These are phyloP conservation scores for Cheilosia vernalis DNA, from an alignment of 2,888 invertebrate genomes.

Conservation along the genomic window DNA sequence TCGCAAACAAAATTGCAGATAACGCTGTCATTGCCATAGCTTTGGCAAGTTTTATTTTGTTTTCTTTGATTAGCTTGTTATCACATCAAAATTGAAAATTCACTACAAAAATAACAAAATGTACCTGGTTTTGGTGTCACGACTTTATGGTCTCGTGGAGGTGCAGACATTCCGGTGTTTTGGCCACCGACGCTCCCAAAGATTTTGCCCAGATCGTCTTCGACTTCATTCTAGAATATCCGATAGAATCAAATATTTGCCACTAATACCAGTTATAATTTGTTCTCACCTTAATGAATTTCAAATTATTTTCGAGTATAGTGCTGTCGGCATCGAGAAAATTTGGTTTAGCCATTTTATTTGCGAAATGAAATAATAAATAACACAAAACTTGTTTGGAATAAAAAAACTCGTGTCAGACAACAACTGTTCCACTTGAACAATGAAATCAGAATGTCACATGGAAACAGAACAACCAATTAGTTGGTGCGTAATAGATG, in stretches of 20 bases:
- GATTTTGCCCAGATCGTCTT: slow-evolving; percentile 86
- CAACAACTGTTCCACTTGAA: neutral
- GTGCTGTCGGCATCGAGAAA: slow-evolving; percentile 86
- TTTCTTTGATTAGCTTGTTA: no score
- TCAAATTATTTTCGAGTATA: slow-evolving; percentile 85
- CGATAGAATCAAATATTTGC: slow-evolving; percentile 12
- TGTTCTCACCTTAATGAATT: slow-evolving; percentile 82
- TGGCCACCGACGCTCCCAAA: slow-evolving; percentile 79
- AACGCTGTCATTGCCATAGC: no score
- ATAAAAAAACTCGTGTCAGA: neutral
- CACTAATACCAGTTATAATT: neutral
- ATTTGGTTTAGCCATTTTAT: slow-evolving; percentile 84
- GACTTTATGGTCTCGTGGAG: slow-evolving; percentile 85
- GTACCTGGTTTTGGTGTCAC: slow-evolving; percentile 89
- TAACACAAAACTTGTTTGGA: slow-evolving; percentile 4
- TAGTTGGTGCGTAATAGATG: slow-evolving; percentile 29
- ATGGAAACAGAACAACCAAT: neutral
- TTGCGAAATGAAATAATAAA: slow-evolving; percentile 59
- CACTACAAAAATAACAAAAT: slow-evolving; percentile 27
- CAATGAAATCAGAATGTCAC: slow-evolving; percentile 51
- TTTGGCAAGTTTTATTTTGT: no score
- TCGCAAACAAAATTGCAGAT: no score
- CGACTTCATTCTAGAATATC: slow-evolving; percentile 84
- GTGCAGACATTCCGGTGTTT: slow-evolving; percentile 48
- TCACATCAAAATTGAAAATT: neutral